Evolutionary conservation across 2,797 vertebrate species (phyloP).

Genomic region (Myripristis jacobus): DNA sequence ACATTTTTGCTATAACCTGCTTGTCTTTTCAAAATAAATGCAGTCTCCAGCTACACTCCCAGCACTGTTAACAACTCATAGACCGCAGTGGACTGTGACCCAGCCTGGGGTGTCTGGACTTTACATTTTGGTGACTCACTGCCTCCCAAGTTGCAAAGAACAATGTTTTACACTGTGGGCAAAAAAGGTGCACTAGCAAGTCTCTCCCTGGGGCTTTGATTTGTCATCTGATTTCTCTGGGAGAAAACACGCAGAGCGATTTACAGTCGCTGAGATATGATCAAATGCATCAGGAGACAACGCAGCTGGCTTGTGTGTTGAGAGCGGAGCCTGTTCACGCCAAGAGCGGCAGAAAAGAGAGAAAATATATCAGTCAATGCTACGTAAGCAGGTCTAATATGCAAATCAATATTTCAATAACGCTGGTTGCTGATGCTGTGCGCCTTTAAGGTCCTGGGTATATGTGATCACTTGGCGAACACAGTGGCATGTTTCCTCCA

Average conservation of each 20-base stretch:
- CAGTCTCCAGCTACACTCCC: not conserved
- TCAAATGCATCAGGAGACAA: conserved; percentile 64
- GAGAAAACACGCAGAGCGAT: conserved; percentile 35
- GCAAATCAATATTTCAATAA: conserved; percentile 38
- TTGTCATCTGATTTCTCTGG: conserved; percentile 52
- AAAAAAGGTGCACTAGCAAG: conserved; percentile 13
- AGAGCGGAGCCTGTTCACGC: conserved; percentile 49
- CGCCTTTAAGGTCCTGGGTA: not conserved
- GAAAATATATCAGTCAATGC: conserved; percentile 34
- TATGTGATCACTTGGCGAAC: conserved; percentile 43
- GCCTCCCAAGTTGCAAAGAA: not conserved
- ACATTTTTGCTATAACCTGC: conserved; percentile 16
- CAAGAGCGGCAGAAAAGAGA: conserved; percentile 28
- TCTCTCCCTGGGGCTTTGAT: conserved; percentile 47
- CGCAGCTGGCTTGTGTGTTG: conserved; percentile 47
- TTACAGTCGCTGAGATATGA: conserved; percentile 60
- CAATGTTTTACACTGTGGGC: not conserved
- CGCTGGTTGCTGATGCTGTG: conserved; percentile 1
- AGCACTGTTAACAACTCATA: not conserved
- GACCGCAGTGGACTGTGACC: conserved; percentile 8
- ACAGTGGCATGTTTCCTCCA: conserved; percentile 39
- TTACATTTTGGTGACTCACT: conserved; percentile 10
- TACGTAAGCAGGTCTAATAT: conserved; percentile 36
- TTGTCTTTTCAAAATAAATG: conserved; percentile 26
- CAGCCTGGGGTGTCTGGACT: not conserved